A percentile compares a stretch with the other conserved stretches of the same genome.
Conservation (phyloP, 2,797 vertebrate genomes). For the Anabas testudineus region DNA sequence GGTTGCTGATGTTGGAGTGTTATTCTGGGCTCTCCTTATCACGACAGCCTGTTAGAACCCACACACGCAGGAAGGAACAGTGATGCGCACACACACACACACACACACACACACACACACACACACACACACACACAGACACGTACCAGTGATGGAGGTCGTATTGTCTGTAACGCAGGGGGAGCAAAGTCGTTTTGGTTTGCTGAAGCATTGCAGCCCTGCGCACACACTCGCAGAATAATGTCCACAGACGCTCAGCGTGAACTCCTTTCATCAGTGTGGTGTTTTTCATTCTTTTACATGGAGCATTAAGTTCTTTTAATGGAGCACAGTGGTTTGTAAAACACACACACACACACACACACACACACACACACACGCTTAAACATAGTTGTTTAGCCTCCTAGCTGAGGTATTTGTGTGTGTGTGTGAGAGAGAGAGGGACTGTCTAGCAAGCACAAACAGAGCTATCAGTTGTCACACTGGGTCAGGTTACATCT, state of each 20-base stretch:
- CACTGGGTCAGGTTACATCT: slow-evolving; percentile 67
- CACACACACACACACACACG: slow-evolving; percentile 29
- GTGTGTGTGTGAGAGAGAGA: slow-evolving; percentile 45
- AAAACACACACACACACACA: slow-evolving; percentile 44
- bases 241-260: slow-evolving; percentile 55
- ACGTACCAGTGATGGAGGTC: slow-evolving; percentile 51
- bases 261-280: slow-evolving; percentile 70
- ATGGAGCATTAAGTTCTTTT: slow-evolving; percentile 75
- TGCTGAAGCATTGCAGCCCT: slow-evolving; percentile 47
- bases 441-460: slow-evolving; percentile 59
- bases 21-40: slow-evolving; percentile 81
- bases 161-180: slow-evolving; percentile 61
- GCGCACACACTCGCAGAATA: slow-evolving; percentile 39
- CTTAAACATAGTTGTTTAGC: slow-evolving; percentile 57
- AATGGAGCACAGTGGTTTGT: slow-evolving; percentile 73
- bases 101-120: slow-evolving; percentile 13
- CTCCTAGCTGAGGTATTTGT: slow-evolving; percentile 50
- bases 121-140: slow-evolving; percentile 4
- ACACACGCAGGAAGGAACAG: too few relatives aligned
- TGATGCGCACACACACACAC: slow-evolving; percentile 35
- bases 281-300: slow-evolving; percentile 71
- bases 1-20: slow-evolving; percentile 77
- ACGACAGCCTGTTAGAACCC: slow-evolving; percentile 70
- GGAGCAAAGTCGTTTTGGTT: slow-evolving; percentile 68
- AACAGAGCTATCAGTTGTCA: slow-evolving; percentile 79